phyloP scores from a whole-genome alignment of 2,113 vertebrate genomes.

The Melanerpes formicivorus region DNA sequence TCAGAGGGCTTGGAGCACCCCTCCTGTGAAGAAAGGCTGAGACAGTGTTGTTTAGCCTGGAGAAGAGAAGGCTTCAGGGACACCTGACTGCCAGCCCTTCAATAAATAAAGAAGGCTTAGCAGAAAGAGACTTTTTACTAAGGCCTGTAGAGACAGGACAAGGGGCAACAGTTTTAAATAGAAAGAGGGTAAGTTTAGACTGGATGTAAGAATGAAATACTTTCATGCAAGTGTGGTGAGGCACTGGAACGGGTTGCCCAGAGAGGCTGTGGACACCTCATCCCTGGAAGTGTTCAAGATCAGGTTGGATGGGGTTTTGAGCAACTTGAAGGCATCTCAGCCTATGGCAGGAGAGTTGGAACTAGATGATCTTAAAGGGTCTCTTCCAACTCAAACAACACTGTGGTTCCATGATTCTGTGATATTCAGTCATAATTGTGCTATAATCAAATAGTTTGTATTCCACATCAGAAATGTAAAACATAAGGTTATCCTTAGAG shows the following conservation, averaged over 20 bases:
- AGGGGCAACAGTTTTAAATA: rapidly evolving
- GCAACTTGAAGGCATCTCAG: no score
- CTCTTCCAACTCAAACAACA: neutral
- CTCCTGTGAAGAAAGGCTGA: neutral
- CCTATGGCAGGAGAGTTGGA: no score
- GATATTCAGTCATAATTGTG: neutral
- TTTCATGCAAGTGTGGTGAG: neutral
- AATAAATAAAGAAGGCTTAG: neutral
- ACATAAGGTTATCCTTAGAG: neutral
- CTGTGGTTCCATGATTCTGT: neutral
- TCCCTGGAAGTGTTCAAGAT: no score
- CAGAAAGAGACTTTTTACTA: neutral
- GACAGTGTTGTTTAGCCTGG: neutral
- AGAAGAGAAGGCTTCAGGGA: neutral
- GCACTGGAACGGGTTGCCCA: no score
- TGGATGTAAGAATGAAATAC: neutral
- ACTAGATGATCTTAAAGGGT: no score
- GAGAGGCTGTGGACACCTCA: no score
- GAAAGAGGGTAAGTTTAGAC: neutral
- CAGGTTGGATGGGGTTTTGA: no score
- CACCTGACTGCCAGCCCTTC: neutral
- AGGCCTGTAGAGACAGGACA: neutral
- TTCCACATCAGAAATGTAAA: neutral
- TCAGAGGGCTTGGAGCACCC: neutral
- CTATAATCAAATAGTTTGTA: neutral